A percentile compares a stretch with the other conserved stretches of the same genome.
Conservation (phyloP, 2,888 invertebrate genomes). For the Julus scandinavius region DNA sequence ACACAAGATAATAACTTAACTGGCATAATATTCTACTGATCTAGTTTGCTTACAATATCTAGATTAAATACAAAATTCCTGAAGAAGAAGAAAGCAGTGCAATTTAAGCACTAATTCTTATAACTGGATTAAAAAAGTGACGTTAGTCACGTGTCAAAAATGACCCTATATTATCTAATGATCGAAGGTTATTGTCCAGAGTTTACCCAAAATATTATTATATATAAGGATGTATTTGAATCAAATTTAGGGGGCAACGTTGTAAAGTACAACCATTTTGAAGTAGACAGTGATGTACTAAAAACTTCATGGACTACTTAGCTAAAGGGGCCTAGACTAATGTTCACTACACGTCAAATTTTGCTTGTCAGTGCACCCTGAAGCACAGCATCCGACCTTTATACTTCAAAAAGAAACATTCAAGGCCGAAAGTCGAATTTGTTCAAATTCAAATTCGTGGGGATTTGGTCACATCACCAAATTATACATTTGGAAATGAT, state of each 20-base stretch:
- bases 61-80: too few species aligned
- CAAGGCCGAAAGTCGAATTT: neutral
- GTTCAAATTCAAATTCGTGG: too few species aligned
- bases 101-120: too few species aligned
- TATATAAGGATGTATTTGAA: neutral
- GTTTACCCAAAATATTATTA: too few species aligned
- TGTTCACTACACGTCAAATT: neutral
- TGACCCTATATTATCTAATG: too few species aligned
- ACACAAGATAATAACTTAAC: neutral
- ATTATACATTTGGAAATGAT: too few species aligned
- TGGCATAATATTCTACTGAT: too few species aligned
- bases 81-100: too few species aligned
- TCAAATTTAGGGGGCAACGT: neutral
- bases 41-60: too few species aligned
- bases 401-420: neutral
- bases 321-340: neutral
- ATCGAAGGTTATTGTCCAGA: too few species aligned
- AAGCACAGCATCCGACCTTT: constrained; percentile 5
- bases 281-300: neutral
- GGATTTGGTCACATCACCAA: too few species aligned
- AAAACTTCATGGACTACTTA: neutral
- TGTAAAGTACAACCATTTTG: neutral
- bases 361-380: neutral
- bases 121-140: too few species aligned
- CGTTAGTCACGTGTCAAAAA: neutral